Evolutionary conservation across 2,888 invertebrate genomes (phyloP), one percentile per base, ranked within the genome.

Genomic region (Andrena dorsata): DNA sequence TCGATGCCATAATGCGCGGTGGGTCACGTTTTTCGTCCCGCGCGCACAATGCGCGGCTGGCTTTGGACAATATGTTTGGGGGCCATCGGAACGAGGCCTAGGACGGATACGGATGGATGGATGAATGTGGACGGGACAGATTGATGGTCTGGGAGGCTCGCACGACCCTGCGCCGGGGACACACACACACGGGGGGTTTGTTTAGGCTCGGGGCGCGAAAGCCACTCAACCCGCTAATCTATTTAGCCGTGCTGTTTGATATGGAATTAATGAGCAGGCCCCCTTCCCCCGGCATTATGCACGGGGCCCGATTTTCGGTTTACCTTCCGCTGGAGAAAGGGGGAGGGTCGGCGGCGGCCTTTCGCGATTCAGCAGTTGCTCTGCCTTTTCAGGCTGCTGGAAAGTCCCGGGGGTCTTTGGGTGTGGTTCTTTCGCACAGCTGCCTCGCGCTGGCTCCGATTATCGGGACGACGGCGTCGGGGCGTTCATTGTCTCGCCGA

Each of bases 231-330:
- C 91, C 90, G 92, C 92, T 93, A 93, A 93, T 93, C 93, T 93
- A 93, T 93, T 93, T 93, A 93, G 92, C 91, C 91, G 90, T 91
- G 91, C 89, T 93, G 93, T 93, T 93, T 93, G 93, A 93, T 93
- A 93, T 93, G 91, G 93, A 93, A 93, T 93, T 93, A 93, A 93
- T 93, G 92, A 93, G 93, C 84, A 81, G 83, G 81, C 85, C 80
- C 75, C 72, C 71, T 41, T 13, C 53, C 80, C 72, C 69, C 73
- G 83, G 87, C 80, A 88, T 90, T 91, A 90, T 87, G 85, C 82
- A 32, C 68, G 71, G 56, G 70, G 60, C 82, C 78, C 74, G 76
- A 86, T 84, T 89, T 86, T 89, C 85, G 88, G 85, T 88, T 90
- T 84, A 83, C 88, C 86, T 82, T 81, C 47, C 53, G 63, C 32